Percentiles rank a stretch among this genome's conserved stretches.
phyloP scores from a whole-genome alignment of 2,113 vertebrate species.

The Peucedramus taeniatus region DNA sequence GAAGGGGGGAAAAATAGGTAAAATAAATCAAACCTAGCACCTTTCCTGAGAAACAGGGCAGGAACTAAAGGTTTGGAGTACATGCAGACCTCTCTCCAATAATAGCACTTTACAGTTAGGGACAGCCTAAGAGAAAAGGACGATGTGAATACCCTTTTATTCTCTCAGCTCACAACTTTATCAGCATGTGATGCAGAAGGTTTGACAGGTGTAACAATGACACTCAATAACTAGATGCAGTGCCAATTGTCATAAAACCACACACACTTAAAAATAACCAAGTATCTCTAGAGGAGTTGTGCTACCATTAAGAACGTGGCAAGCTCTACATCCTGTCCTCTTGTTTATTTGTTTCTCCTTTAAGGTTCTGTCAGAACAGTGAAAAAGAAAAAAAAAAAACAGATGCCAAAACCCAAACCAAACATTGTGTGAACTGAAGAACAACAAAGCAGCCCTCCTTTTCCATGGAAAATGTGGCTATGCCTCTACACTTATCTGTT shows the following conservation, averaged over 20 bases:
- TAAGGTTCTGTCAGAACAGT: neutral
- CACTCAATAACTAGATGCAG: neutral
- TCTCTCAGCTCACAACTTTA: neutral
- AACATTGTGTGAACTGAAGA: neutral
- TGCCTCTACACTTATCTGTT: neutral
- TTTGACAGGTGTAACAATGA: neutral
- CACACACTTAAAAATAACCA: neutral
- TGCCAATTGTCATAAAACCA: neutral
- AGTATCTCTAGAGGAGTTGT: neutral
- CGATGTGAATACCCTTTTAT: neutral
- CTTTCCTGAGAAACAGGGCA: neutral
- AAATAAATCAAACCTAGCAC: neutral
- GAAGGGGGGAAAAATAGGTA: neutral
- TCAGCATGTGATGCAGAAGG: neutral
- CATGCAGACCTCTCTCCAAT: neutral
- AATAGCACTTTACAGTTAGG: neutral
- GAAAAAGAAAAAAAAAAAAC: neutral
- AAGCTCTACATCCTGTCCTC: neutral
- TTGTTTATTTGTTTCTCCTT: neutral
- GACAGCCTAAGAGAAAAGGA: neutral
- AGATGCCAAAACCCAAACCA: neutral
- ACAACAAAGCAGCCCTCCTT: neutral
- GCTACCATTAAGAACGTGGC: neutral
- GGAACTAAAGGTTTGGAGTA: neutral
- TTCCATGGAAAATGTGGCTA: neutral